Conservation (phyloP, 2,113 vertebrate genomes). For the Phalacrocorax aristotelis region DNA sequence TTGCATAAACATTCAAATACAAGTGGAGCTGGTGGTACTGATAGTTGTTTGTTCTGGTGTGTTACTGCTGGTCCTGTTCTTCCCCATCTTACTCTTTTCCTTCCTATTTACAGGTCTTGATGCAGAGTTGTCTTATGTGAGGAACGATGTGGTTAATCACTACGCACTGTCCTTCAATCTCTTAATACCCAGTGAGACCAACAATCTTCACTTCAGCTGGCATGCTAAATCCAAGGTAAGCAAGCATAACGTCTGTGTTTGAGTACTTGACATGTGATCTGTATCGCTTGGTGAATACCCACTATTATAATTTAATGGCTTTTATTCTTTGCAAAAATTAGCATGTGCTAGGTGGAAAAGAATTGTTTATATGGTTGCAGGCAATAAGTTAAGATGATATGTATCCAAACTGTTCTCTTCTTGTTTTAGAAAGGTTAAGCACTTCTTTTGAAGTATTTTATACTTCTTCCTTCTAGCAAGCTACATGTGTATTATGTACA, state of each 20-base stretch:
- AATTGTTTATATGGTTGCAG: not conserved
- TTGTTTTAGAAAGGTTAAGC: not conserved
- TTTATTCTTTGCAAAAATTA: not conserved
- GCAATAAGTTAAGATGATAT: not conserved
- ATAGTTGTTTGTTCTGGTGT: not conserved
- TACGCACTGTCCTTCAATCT: conserved; percentile 94
- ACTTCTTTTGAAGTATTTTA: not conserved
- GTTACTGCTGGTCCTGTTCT: not conserved
- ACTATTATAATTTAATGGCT: not conserved
- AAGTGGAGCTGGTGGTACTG: not conserved
- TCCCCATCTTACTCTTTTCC: not conserved
- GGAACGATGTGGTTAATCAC: conserved; percentile 91
- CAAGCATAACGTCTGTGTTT: not conserved
- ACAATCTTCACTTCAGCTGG: conserved; percentile 96
- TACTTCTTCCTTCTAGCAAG: not conserved
- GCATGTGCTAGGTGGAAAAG: not conserved
- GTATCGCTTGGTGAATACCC: not conserved
- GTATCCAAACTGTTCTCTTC: not conserved
- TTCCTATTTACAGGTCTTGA: conserved; percentile 82
- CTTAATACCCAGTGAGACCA: conserved; percentile 91
- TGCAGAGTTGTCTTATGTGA: conserved; percentile 95
- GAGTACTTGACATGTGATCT: not conserved
- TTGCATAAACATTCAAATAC: not conserved
- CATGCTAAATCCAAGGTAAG: conserved; percentile 88
- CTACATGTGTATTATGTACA: fast-evolving